These are phyloP conservation scores for Spilogale gracilis DNA, from an alignment of 2,113 vertebrate species.

Conservation along the genomic window DNA sequence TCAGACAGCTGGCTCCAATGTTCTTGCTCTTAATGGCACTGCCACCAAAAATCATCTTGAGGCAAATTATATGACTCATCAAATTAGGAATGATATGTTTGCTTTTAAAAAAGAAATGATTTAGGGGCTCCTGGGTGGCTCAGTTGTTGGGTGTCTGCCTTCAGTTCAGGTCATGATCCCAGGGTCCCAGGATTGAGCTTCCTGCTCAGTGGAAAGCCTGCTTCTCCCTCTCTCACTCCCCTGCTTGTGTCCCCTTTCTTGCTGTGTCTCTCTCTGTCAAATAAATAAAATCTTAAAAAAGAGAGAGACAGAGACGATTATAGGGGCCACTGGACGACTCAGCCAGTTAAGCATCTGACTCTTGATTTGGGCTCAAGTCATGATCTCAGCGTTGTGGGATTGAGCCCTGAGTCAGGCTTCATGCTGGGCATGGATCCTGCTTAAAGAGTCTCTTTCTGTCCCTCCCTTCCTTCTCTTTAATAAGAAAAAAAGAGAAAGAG, in stretches of 20 bases:
- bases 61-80: neutral
- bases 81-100: neutral
- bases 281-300: neutral
- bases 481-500: neutral
- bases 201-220: too few species aligned
- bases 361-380: neutral
- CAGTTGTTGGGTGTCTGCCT: too few species aligned
- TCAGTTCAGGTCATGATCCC: too few species aligned
- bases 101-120: neutral
- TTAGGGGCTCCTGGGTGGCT: too few species aligned
- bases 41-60: neutral
- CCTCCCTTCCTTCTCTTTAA: neutral
- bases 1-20: neutral
- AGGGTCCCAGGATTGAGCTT: too few species aligned
- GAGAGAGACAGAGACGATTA: neutral
- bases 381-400: neutral
- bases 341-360: neutral
- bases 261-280: too few species aligned
- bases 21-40: neutral
- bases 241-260: too few species aligned
- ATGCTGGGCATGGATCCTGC: neutral
- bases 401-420: neutral
- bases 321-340: neutral
- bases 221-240: too few species aligned
- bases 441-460: neutral